Conservation (phyloP, 2,113 vertebrate species). For the Solea senegalensis region DNA sequence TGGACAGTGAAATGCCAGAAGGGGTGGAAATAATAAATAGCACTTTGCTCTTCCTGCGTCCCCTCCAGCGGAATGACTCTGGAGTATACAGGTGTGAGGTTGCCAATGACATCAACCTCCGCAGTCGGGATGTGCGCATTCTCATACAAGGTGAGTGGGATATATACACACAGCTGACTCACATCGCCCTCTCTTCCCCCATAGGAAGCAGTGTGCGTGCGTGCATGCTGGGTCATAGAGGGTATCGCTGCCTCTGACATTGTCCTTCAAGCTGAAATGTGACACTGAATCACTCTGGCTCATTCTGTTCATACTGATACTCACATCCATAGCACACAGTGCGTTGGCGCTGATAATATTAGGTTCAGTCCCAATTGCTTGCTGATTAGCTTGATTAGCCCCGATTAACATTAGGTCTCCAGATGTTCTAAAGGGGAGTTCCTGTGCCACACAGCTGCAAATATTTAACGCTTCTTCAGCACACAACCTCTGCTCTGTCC, state of each 20-base stretch:
- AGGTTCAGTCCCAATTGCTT: slow-evolving; percentile 46
- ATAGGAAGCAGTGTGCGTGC: slow-evolving; percentile 54
- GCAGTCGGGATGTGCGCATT: slow-evolving; percentile 90
- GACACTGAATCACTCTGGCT: slow-evolving; percentile 59
- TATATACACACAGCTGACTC: slow-evolving; percentile 59
- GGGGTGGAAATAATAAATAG: slow-evolving; percentile 89
- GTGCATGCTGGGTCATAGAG: slow-evolving; percentile 50
- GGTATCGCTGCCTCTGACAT: slow-evolving; percentile 58
- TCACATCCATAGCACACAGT: slow-evolving; percentile 5
- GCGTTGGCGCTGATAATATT: slow-evolving; percentile 39
- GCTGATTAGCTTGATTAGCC: slow-evolving; percentile 64
- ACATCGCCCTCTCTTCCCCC: slow-evolving; percentile 49
- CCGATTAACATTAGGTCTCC: slow-evolving; percentile 57
- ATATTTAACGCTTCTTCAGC: slow-evolving; percentile 43
- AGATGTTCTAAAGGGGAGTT: slow-evolving; percentile 66
- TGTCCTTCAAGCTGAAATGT: slow-evolving; percentile 74
- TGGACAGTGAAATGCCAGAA: slow-evolving; percentile 92
- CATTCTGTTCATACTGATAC: slow-evolving; percentile 37
- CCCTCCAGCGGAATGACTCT: slow-evolving; percentile 91
- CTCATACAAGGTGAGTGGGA: slow-evolving; percentile 91
- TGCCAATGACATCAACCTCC: slow-evolving; percentile 91
- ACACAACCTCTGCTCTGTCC: slow-evolving; percentile 41
- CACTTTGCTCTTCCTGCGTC: slow-evolving; percentile 90
- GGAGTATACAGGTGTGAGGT: slow-evolving; percentile 95
- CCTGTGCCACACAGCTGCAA: slow-evolving; percentile 50